A percentile compares a stretch with the other conserved stretches of the same genome.
Conservation (phyloP, 1,140 invertebrate genomes). For the Alviniconcha marisindica region DNA sequence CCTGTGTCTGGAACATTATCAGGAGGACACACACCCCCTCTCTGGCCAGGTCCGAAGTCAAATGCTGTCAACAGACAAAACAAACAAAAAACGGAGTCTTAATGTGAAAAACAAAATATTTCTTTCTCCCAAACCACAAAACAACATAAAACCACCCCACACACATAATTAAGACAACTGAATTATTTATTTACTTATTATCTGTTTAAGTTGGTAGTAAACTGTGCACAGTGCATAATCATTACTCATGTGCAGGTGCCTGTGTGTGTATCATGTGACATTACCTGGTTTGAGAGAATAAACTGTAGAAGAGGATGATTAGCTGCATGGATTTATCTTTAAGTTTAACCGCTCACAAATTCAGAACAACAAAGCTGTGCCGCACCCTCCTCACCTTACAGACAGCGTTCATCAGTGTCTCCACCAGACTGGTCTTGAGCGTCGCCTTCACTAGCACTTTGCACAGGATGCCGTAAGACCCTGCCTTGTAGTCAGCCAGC, state of each 20-base stretch:
- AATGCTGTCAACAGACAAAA: constrained; percentile 42
- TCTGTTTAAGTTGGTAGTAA: no score
- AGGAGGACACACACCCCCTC: constrained; percentile 64
- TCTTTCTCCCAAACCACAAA: no score
- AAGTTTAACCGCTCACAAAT: not conserved
- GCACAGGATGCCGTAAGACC: constrained; percentile 85
- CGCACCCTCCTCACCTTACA: constrained; percentile 70
- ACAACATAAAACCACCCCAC: no score
- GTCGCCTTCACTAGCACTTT: constrained; percentile 82
- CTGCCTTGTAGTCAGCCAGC: constrained; percentile 82
- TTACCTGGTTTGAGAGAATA: not conserved
- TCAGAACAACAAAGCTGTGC: not conserved
- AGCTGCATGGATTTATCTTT: no score
- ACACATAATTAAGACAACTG: no score
- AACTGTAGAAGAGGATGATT: not conserved
- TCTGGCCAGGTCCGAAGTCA: constrained; percentile 46
- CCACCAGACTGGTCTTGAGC: constrained; percentile 80
- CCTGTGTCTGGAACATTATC: constrained; percentile 70
- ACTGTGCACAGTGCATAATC: no score
- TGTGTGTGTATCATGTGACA: no score
- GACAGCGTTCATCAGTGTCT: constrained; percentile 78
- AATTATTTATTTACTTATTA: no score
- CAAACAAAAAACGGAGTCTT: not conserved
- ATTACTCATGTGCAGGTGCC: no score
- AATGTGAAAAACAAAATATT: no score